These are phyloP conservation scores for Burhinus bistriatus DNA, from an alignment of 2,113 vertebrate species.

Conservation along the genomic window DNA sequence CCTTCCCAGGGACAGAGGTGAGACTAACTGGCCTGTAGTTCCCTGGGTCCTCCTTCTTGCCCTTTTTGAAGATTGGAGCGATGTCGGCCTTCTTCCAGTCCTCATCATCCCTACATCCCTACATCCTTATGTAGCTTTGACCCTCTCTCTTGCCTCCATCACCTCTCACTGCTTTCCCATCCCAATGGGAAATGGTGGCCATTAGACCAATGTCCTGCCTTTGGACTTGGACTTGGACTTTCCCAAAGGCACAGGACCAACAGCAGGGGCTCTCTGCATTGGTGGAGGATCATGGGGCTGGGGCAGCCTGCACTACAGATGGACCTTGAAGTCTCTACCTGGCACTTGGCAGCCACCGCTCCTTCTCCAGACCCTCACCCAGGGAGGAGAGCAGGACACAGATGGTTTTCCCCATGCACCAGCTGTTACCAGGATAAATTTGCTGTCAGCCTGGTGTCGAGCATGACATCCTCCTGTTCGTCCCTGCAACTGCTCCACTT, in stretches of 20 bases:
- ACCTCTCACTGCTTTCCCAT: neutral
- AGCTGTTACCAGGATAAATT: neutral
- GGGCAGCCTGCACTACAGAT: neutral
- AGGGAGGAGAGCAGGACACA: neutral
- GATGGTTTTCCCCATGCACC: neutral
- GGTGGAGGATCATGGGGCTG: neutral
- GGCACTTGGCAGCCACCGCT: neutral
- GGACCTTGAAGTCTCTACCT: neutral
- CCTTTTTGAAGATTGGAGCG: too few relatives aligned
- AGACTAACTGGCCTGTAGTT: too few relatives aligned
- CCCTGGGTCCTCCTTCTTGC: too few relatives aligned
- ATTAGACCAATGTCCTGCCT: neutral
- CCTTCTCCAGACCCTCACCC: neutral
- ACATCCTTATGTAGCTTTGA: neutral
- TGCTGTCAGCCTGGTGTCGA: neutral
- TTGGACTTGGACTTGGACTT: neutral
- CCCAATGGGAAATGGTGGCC: accelerated
- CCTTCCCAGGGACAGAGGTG: too few relatives aligned
- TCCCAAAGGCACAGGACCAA: neutral
- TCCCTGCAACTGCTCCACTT: neutral
- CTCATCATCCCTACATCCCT: too few relatives aligned
- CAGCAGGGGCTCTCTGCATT: neutral
- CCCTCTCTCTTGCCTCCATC: neutral
- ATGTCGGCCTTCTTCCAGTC: too few relatives aligned
- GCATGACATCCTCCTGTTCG: neutral